A percentile compares a stretch with the other conserved stretches of the same genome.
Evolutionary conservation across 2,797 vertebrate genomes (phyloP).

Genomic region (Phalloptychus januarius): DNA sequence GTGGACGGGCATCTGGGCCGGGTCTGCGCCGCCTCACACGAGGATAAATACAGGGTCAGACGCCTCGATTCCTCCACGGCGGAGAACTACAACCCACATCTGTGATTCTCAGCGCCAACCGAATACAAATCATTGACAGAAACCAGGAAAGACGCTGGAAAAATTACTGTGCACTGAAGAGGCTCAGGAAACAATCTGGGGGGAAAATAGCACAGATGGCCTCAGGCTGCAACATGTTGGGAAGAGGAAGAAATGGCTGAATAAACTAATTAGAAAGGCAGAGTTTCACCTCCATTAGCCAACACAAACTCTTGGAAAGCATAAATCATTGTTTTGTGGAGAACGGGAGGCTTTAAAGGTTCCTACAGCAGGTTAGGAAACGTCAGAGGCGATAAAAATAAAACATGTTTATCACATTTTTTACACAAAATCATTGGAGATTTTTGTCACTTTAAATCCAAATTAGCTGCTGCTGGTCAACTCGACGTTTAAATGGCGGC

Average conservation of each 20-base stretch:
- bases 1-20: constrained; percentile 35
- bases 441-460: too few species aligned
- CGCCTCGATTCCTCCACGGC: constrained; percentile 28
- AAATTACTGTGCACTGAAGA: constrained; percentile 42
- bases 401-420: too few species aligned
- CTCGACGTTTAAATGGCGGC: too few species aligned
- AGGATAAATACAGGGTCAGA: constrained; percentile 48
- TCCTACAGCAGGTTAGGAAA: too few species aligned
- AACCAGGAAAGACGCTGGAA: constrained; percentile 24
- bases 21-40: constrained; percentile 36
- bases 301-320: constrained; percentile 33
- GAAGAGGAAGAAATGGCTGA: constrained; percentile 57
- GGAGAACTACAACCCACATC: constrained; percentile 23
- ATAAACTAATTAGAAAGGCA: constrained; percentile 70
- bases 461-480: too few species aligned
- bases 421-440: too few species aligned
- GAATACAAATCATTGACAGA: constrained; percentile 27
- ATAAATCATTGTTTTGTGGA: constrained; percentile 21
- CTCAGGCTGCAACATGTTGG: constrained; percentile 46
- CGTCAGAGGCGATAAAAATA: too few species aligned
- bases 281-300: constrained; percentile 54
- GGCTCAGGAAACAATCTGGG: constrained; percentile 34
- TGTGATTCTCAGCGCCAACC: constrained; percentile 32
- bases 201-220: constrained; percentile 60
- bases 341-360: constrained; percentile 12